phyloP scores from a whole-genome alignment of 2,888 invertebrate species.

The Parnassius glacialis region DNA sequence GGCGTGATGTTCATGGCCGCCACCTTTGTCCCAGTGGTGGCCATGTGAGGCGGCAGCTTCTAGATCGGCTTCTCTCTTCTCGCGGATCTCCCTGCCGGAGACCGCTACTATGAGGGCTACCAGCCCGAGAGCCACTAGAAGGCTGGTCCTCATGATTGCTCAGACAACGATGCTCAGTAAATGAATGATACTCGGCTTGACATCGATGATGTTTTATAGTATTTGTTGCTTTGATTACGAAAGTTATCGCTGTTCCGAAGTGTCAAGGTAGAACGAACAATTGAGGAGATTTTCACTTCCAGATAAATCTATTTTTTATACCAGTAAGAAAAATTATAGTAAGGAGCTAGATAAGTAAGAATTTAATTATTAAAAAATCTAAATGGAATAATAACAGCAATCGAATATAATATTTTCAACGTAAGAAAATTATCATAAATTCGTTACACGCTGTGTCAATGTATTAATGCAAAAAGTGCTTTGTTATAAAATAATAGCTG shows the following conservation, averaged over 20 bases:
- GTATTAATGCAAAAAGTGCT: too few species aligned
- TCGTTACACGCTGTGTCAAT: too few species aligned
- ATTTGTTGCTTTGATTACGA: constrained; percentile 51
- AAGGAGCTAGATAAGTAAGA: too few species aligned
- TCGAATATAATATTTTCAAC: too few species aligned
- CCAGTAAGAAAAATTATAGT: too few species aligned
- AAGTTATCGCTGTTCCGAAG: constrained; percentile 50
- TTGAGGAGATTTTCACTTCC: constrained; percentile 55
- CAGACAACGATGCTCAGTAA: constrained; percentile 45
- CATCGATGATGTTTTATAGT: constrained; percentile 69
- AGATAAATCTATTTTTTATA: constrained; percentile 26
- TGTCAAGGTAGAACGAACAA: constrained; percentile 59
- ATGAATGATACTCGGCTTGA: constrained; percentile 62
- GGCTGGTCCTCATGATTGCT: constrained; percentile 61
- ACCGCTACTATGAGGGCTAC: constrained; percentile 72
- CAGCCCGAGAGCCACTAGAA: constrained; percentile 63
- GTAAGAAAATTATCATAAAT: too few species aligned
- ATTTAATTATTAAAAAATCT: too few species aligned
- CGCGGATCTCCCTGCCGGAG: constrained; percentile 73
- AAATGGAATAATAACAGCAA: too few species aligned
- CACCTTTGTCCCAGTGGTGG: constrained; percentile 72
- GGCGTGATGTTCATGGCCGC: constrained; percentile 83
- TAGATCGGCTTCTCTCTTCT: constrained; percentile 73
- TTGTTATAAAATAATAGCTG: too few species aligned
- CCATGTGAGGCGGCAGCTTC: constrained; percentile 72